These are phyloP conservation scores for Piezodorus guildinii DNA, from an alignment of 1,140 invertebrate genomes.

Conservation along the genomic window DNA sequence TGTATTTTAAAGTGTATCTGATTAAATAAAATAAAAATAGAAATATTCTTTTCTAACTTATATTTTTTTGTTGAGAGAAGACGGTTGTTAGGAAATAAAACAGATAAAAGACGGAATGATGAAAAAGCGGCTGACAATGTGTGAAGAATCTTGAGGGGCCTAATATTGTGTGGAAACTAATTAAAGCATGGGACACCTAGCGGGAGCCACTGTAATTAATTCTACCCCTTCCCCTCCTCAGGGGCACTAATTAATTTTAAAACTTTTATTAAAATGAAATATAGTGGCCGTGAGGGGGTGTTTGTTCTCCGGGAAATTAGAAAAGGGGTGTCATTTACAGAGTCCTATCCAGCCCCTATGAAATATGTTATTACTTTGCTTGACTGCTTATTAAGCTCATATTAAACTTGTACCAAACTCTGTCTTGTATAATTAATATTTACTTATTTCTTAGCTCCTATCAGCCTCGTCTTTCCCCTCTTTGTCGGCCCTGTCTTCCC, in stretches of 20 bases:
- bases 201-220: conserved; percentile 23
- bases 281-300: conserved; percentile 22
- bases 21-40: too few species aligned
- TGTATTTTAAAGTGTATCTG: too few species aligned
- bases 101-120: too few species aligned
- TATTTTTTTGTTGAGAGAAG: too few species aligned
- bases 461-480: neutral
- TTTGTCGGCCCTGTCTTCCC: too few species aligned
- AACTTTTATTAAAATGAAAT: conserved; percentile 28
- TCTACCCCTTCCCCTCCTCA: conserved; percentile 16
- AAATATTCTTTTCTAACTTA: too few species aligned
- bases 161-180: conserved; percentile 27
- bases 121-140: too few species aligned
- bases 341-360: conserved; percentile 16
- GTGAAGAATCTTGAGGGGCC: neutral
- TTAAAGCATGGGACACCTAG: conserved; percentile 19
- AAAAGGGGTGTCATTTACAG: conserved; percentile 26
- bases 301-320: conserved; percentile 25
- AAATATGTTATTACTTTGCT: conserved; percentile 27
- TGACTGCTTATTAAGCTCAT: conserved; percentile 26
- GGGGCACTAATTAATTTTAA: conserved; percentile 27
- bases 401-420: conserved; percentile 25
- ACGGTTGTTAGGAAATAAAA: too few species aligned
- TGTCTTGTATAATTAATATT: conserved; percentile 23
- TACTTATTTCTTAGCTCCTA: conserved; percentile 21